These are phyloP conservation scores for Oasisia sp. DNA, from an alignment of 2,888 invertebrate genomes.

Conservation along the genomic window DNA sequence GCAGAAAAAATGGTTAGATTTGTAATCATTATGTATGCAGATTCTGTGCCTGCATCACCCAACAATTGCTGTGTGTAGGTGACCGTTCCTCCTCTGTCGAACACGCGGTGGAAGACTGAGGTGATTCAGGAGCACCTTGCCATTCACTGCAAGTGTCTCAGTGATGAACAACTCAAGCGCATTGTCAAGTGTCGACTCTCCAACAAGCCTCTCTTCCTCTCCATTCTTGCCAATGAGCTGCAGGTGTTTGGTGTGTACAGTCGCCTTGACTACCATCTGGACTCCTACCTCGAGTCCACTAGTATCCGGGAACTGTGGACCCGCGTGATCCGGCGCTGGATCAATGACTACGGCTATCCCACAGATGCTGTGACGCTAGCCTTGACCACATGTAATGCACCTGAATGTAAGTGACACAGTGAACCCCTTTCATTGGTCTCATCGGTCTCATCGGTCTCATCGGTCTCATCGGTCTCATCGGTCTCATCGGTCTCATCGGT, in stretches of 20 bases:
- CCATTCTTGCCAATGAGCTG: slow-evolving; percentile 53
- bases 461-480: too few relatives aligned
- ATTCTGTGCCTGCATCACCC: neutral
- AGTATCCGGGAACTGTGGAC: slow-evolving; percentile 54
- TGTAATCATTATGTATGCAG: too few relatives aligned
- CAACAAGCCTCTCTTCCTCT: slow-evolving; percentile 51
- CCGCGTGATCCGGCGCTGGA: slow-evolving; percentile 55
- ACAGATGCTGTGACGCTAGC: neutral
- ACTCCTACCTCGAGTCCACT: slow-evolving; percentile 49
- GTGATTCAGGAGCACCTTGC: slow-evolving; percentile 49
- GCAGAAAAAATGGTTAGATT: too few relatives aligned
- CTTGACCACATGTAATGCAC: neutral
- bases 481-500: too few relatives aligned
- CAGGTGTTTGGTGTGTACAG: slow-evolving; percentile 47
- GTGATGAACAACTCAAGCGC: slow-evolving; percentile 42
- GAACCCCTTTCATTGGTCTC: too few relatives aligned
- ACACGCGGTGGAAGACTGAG: slow-evolving; percentile 41
- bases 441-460: too few relatives aligned
- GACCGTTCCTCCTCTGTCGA: slow-evolving; percentile 43
- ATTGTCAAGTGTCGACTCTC: slow-evolving; percentile 48
- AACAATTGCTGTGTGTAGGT: neutral
- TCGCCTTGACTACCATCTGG: slow-evolving; percentile 49
- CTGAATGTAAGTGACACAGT: neutral
- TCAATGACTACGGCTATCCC: slow-evolving; percentile 52
- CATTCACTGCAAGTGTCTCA: slow-evolving; percentile 46